A percentile compares a stretch with the other conserved stretches of the same genome.
phyloP scores from a whole-genome alignment of 2,113 vertebrate species.

The Trogon melanurus region DNA sequence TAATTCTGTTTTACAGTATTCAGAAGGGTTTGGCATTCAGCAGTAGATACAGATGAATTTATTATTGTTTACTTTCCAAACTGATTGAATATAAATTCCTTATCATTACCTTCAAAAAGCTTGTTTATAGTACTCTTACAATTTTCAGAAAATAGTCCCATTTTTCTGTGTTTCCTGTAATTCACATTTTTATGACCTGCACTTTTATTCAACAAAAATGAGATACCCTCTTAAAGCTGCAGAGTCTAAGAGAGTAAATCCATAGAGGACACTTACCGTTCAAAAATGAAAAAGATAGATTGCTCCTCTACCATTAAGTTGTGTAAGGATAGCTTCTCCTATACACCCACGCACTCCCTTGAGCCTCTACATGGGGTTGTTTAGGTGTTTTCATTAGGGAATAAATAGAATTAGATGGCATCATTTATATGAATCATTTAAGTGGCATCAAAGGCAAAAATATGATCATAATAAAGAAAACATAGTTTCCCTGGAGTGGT shows the following conservation, averaged over 20 bases:
- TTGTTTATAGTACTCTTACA: not conserved
- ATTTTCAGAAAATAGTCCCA: not conserved
- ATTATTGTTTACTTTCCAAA: conserved; percentile 15
- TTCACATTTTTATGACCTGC: not conserved
- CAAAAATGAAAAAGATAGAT: not conserved
- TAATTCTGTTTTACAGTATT: not conserved
- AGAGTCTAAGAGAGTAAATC: not conserved
- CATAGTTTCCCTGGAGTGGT: not conserved
- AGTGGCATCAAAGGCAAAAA: conserved; percentile 1
- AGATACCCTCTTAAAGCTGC: not conserved
- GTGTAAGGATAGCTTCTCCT: not conserved
- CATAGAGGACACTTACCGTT: not conserved
- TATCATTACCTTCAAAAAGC: not conserved
- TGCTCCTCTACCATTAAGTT: not conserved
- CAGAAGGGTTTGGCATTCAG: not conserved
- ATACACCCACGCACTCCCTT: not conserved
- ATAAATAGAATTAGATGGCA: not conserved
- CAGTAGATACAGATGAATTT: not conserved
- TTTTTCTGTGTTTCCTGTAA: not conserved
- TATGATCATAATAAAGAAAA: conserved; percentile 3
- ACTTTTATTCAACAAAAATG: not conserved
- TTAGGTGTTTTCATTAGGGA: not conserved
- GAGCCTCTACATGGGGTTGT: not conserved
- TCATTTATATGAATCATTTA: not conserved
- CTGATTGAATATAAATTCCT: not conserved